Base-by-base conservation (phyloP, 2,797 vertebrate genomes). In the Gymnocypris eckloni region DNA sequence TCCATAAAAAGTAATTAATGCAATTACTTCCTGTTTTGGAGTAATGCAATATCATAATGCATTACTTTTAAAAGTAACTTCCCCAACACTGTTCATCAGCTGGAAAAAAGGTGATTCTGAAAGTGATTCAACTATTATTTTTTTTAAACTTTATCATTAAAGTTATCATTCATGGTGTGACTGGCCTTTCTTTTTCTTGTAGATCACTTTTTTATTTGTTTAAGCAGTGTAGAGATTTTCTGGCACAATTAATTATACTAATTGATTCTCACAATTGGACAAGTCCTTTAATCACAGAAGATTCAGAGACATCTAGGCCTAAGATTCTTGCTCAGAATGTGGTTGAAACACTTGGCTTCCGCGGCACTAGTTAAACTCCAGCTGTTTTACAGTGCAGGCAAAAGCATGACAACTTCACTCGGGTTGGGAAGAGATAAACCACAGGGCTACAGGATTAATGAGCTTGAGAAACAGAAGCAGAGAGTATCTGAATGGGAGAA, bases 301-400 rank as follows among this genome's bases (percentile, higher is more conserved):
- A 78, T 72, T 77, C 12, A 81, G 64, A 78, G 72, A 77, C 59
- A 59, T 86, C 25, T 37, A 66, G 22, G 78, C 28, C 2, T 39
- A 52, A 82, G 75, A 69, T 45, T 80, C 48, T 79, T 70, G 77
- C 82, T 88, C 79, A 79, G 78, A 78, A 84, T 82, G 41, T 83
- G 81, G 45, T 81, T 54, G 76, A 84, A 81, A 71, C 43, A 59
- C 86, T 87, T 88, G 84, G 87, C 82, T 84, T 86, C 66, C 56
- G 86, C 28, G 75, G 79, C 43, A 84, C 75, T 73, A 75, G 84
- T 81, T 83, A 82, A 76, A 79, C 81, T 84, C 87, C 90, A 90
- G 90, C 90, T 91, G 90, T 89, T 89, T 88, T 33, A 86, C 56
- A 61, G 81, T 81, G 87, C 82, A 85, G 71, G 72, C 79, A 52